A percentile compares a stretch with the other conserved stretches of the same genome.
Conservation (phyloP, 2,797 vertebrate genomes). For the Lophura swinhoii region DNA sequence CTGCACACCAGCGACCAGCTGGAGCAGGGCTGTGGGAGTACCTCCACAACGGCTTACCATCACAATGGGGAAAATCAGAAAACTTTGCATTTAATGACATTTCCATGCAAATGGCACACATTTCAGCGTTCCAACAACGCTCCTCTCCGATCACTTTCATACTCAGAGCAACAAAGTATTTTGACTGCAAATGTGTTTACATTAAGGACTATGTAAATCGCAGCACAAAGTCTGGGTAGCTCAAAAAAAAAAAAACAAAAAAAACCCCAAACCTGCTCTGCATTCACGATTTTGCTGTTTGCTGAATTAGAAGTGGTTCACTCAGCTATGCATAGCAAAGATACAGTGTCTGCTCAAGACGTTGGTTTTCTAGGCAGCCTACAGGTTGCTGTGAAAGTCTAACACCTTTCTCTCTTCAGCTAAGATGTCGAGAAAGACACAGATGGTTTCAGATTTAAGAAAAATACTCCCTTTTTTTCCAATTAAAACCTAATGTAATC, state of each 20-base stretch:
- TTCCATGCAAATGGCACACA: neutral
- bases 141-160: neutral
- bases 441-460: neutral
- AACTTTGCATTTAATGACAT: neutral
- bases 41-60: neutral
- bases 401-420: neutral
- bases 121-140: neutral
- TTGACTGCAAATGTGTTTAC: slow-evolving; percentile 20
- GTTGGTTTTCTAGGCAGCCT: neutral
- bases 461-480: neutral
- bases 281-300: neutral
- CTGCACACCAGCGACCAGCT: neutral
- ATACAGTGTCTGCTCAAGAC: neutral
- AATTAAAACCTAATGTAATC: neutral
- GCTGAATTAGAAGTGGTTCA: slow-evolving; percentile 38
- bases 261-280: neutral
- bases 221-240: slow-evolving; percentile 7
- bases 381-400: slow-evolving; percentile 31
- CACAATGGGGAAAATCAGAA: neutral
- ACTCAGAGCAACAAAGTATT: neutral
- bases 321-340: slow-evolving; percentile 33
- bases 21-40: neutral
- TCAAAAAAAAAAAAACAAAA: slow-evolving; percentile 37
- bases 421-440: neutral
- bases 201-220: neutral